Percentiles rank a stretch among this genome's conserved stretches.
phyloP scores from a whole-genome alignment of 2,797 vertebrate species.

The Limnodromus scolopaceus region DNA sequence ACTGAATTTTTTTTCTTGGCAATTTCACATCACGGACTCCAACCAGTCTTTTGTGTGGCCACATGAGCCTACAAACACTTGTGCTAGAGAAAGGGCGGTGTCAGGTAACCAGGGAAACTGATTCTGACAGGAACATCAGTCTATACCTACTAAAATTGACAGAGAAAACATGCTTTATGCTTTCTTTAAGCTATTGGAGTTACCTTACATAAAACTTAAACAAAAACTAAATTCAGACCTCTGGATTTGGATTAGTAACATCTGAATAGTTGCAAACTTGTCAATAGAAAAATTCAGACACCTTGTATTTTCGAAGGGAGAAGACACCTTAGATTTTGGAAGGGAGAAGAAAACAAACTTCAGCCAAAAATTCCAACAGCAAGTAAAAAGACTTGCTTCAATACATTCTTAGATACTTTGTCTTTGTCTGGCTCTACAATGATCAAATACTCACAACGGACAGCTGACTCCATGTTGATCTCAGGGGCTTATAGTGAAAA shows the following conservation, averaged over 20 bases:
- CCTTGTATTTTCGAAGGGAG: background rate
- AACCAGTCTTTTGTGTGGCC: background rate
- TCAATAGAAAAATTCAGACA: background rate
- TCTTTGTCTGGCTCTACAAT: background rate
- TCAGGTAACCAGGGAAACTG: background rate
- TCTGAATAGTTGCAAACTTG: background rate
- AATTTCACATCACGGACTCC: background rate
- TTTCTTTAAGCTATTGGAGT: background rate
- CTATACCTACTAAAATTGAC: background rate
- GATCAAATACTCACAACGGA: slow-evolving; percentile 84
- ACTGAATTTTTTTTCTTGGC: background rate
- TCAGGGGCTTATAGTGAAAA: slow-evolving; percentile 88
- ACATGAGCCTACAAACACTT: background rate
- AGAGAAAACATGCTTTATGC: background rate
- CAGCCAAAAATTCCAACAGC: background rate
- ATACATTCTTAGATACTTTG: background rate
- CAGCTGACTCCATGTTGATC: slow-evolving; percentile 94
- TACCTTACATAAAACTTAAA: background rate
- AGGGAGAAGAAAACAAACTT: background rate
- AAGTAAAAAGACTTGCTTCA: background rate
- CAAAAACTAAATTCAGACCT: background rate
- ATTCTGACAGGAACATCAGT: background rate
- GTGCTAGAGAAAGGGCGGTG: background rate
- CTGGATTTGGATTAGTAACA: background rate
- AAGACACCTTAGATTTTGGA: no score